A percentile compares a stretch with the other conserved stretches of the same genome.
Conservation (phyloP, 2,113 vertebrate genomes). For the Hippocampus mohnikei region DNA sequence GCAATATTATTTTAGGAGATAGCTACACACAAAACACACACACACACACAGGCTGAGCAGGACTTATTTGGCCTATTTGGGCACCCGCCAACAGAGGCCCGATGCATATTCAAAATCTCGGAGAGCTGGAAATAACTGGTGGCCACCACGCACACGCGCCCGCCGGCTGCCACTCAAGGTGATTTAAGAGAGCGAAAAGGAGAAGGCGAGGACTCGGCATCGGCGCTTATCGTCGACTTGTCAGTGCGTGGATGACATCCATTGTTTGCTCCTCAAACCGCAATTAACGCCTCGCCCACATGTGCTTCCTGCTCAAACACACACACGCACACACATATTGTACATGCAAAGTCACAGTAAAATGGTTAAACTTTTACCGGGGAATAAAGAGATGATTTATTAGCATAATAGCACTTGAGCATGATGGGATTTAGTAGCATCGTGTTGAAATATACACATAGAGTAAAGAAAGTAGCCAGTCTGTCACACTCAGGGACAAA, state of each 20-base stretch:
- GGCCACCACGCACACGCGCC: conserved; percentile 45
- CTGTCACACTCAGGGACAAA: not conserved
- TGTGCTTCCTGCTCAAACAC: conserved; percentile 26
- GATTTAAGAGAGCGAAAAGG: conserved; percentile 46
- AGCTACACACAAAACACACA: not conserved
- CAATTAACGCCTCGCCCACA: conserved; percentile 46
- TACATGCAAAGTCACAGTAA: not conserved
- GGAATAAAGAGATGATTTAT: not conserved
- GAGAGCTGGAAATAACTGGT: conserved; percentile 53
- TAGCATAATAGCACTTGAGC: not conserved
- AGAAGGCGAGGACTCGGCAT: conserved; percentile 29
- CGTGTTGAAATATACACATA: not conserved
- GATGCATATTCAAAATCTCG: conserved; percentile 51
- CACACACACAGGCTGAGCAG: conserved; percentile 2
- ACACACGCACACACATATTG: not conserved
- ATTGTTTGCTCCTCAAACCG: conserved; percentile 52
- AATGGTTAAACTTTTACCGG: not conserved
- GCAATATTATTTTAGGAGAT: conserved; percentile 37
- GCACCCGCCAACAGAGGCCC: conserved; percentile 28
- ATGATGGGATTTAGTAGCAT: not conserved
- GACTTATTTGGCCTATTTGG: conserved; percentile 20
- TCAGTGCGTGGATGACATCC: conserved; percentile 39
- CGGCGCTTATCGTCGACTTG: conserved; percentile 58
- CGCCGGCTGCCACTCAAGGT: conserved; percentile 55
- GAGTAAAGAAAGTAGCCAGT: not conserved